Evolutionary conservation across 2,113 vertebrate genomes (phyloP).

Genomic region (Muscicapa adusta): DNA sequence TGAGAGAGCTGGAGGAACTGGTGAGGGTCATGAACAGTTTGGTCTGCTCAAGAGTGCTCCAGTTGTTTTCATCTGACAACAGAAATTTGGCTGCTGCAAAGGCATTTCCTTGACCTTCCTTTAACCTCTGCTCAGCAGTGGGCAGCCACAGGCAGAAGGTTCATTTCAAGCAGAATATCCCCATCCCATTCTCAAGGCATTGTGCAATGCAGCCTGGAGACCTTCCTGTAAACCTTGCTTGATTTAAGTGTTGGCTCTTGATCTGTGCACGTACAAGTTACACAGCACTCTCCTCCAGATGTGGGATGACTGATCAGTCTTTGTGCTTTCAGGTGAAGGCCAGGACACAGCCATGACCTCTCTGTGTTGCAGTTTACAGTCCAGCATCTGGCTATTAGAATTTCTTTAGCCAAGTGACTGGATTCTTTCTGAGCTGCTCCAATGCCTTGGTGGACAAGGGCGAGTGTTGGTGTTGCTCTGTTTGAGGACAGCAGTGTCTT

Average conservation of each 20-base stretch:
- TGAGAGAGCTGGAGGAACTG: neutral
- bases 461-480: neutral
- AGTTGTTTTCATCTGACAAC: neutral
- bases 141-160: neutral
- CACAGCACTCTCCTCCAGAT: neutral
- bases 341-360: neutral
- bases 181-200: neutral
- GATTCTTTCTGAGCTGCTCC: neutral
- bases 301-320: neutral
- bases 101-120: slow-evolving; percentile 23
- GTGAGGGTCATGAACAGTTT: neutral
- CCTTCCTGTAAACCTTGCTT: neutral
- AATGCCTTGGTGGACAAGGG: accelerated
- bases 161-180: neutral
- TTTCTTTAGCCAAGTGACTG: neutral
- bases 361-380: neutral
- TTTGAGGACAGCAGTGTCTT: neutral
- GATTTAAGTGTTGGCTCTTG: neutral
- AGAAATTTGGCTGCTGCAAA: neutral
- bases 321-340: neutral
- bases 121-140: slow-evolving; percentile 21
- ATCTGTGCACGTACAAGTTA: neutral
- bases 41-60: neutral
- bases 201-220: neutral
- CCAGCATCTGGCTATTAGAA: neutral